phyloP scores from a whole-genome alignment of 2,113 vertebrate genomes.

The Oryctolagus cuniculus region mOryCun1.1 NC_091442.1:3389501-3390000 shows the following conservation, averaged over 20 bases:
- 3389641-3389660: background rate
- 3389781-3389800: background rate
- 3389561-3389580: background rate
- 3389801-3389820: background rate
- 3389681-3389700: background rate
- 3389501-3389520: background rate
- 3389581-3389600: slow-evolving; percentile 30
- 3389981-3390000: slow-evolving; percentile 26
- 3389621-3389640: slow-evolving; percentile 23
- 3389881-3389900: slow-evolving; percentile 1
- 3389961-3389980: slow-evolving; percentile 11
- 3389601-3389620: background rate
- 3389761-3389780: background rate
- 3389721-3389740: background rate
- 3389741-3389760: background rate
- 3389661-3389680: background rate
- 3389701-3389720: background rate
- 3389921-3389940: slow-evolving; percentile 59
- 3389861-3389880: slow-evolving; percentile 20
- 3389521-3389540: background rate
- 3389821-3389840: no score
- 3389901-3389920: slow-evolving; percentile 25
- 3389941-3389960: background rate
- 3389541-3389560: slow-evolving; percentile 58
- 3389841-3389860: background rate